phyloP scores from a whole-genome alignment of 1,140 invertebrate genomes.

The Diachasmimorpha longicaudata region DNA sequence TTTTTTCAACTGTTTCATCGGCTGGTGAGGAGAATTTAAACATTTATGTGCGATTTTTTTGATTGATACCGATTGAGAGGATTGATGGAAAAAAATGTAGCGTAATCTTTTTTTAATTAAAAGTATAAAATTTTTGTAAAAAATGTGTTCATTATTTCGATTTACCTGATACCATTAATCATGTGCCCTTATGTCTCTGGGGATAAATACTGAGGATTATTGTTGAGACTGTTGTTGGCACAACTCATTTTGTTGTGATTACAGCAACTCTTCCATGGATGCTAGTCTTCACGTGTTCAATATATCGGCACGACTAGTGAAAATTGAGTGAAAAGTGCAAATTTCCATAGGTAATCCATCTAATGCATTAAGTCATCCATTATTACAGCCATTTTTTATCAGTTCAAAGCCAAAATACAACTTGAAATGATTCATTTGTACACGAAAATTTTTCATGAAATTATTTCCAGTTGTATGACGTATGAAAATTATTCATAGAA shows the following conservation, averaged over 20 bases:
- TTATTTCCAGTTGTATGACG: not conserved
- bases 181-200: not conserved
- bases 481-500: not conserved
- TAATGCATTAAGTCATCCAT: conserved; percentile 55
- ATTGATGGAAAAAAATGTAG: conserved; percentile 26
- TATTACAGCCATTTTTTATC: conserved; percentile 32
- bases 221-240: conserved; percentile 59
- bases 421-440: not conserved
- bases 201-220: conserved; percentile 20
- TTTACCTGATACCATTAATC: not conserved
- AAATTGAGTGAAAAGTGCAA: conserved; percentile 60
- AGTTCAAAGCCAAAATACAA: not conserved
- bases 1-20: conserved; percentile 2
- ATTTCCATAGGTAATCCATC: conserved; percentile 62
- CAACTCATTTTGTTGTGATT: conserved; percentile 66
- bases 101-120: conserved; percentile 11
- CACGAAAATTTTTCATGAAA: not conserved
- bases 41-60: not conserved
- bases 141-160: conserved; percentile 24
- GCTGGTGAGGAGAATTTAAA: conserved; percentile 14
- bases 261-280: conserved; percentile 58
- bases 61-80: conserved; percentile 1
- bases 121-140: conserved; percentile 23
- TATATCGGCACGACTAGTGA: conserved; percentile 60
- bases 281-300: conserved; percentile 59